Percentiles rank a stretch among this genome's conserved stretches.
phyloP scores from a whole-genome alignment of 35 echinoderm and acorn worm species.

The Amphiura filiformis region DNA sequence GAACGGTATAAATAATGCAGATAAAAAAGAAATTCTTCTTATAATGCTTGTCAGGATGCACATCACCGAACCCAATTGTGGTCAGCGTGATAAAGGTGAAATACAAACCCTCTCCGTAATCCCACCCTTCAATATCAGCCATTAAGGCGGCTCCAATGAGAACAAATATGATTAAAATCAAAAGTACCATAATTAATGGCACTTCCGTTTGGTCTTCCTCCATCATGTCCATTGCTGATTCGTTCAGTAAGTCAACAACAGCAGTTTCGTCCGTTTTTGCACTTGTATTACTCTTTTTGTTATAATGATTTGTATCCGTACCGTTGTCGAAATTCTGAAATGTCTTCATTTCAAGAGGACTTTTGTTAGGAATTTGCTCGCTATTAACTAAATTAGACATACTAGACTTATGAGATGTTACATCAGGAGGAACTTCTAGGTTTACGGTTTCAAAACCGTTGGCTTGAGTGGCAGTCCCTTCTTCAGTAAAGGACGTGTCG shows the following conservation, averaged over 20 bases:
- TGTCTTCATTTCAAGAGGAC: too few relatives aligned
- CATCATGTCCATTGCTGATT: neutral
- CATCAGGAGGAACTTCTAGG: too few relatives aligned
- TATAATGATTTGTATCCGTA: too few relatives aligned
- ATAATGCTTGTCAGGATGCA: conserved; percentile 73
- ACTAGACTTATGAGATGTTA: too few relatives aligned
- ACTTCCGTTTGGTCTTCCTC: conserved; percentile 29
- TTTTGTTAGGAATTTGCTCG: too few relatives aligned
- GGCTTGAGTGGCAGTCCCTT: neutral
- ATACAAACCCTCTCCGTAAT: conserved; percentile 66
- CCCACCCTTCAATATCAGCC: conserved; percentile 57
- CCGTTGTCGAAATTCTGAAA: too few relatives aligned
- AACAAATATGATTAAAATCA: conserved; percentile 53
- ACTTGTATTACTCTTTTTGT: too few relatives aligned
- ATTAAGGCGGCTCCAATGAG: conserved; percentile 57
- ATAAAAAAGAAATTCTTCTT: conserved; percentile 53
- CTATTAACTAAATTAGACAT: too few relatives aligned
- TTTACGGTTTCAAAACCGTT: neutral
- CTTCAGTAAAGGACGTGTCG: neutral
- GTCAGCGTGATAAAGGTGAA: conserved; percentile 95
- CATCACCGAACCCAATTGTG: conserved; percentile 93
- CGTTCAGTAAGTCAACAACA: too few relatives aligned
- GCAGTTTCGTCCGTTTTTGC: too few relatives aligned
- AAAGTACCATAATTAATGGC: conserved; percentile 48
- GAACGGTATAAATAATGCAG: conserved; percentile 61